These are phyloP conservation scores for Ornithoptera priamus DNA, from an alignment of 2,888 invertebrate genomes.

Conservation along the genomic window DNA sequence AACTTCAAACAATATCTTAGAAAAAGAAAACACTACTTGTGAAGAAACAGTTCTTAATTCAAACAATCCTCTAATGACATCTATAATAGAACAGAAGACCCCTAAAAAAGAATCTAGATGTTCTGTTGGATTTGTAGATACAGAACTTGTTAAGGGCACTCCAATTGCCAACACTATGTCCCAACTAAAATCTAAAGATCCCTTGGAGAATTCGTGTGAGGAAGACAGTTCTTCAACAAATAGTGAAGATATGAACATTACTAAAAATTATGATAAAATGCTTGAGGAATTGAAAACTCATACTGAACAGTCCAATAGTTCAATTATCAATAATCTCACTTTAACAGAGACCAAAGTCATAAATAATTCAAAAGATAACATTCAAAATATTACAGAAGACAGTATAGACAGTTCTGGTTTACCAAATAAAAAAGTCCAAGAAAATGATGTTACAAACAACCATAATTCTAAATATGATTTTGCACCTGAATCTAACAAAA, in stretches of 20 bases:
- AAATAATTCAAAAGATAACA: neutral
- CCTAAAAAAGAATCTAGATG: conserved; percentile 52
- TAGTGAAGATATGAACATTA: conserved; percentile 63
- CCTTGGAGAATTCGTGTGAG: conserved; percentile 48
- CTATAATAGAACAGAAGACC: conserved; percentile 57
- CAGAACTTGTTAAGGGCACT: conserved; percentile 44
- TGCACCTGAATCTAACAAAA: neutral
- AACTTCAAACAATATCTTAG: conserved; percentile 46
- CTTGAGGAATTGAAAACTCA: conserved; percentile 53
- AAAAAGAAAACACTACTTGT: conserved; percentile 59
- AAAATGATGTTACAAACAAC: conserved; percentile 3
- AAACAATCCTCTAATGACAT: conserved; percentile 51
- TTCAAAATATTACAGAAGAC: neutral
- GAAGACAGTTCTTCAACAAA: conserved; percentile 48
- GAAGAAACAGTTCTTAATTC: conserved; percentile 43
- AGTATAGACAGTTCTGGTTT: too few species aligned
- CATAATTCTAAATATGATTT: neutral
- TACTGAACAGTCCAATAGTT: conserved; percentile 28
- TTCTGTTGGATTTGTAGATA: conserved; percentile 51
- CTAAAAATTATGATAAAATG: conserved; percentile 62
- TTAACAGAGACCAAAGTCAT: conserved; percentile 9
- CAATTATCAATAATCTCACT: neutral
- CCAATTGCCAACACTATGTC: conserved; percentile 40
- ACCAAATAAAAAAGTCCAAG: conserved; percentile 4
- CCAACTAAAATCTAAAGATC: conserved; percentile 55